Conservation (phyloP, 2,113 vertebrate genomes). For the Anoplopoma fimbria region DNA sequence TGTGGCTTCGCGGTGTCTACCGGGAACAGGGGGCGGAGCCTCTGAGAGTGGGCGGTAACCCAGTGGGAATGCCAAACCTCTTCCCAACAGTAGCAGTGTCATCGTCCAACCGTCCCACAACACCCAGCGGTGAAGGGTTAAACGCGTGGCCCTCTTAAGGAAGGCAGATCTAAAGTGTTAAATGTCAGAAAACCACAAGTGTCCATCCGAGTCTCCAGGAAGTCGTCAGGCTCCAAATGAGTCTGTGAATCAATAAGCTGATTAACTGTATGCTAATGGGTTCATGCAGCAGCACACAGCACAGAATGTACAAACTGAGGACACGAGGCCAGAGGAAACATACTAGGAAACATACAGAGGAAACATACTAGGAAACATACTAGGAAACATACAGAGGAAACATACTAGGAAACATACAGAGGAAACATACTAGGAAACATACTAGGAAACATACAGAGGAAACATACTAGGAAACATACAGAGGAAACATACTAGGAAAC, state of each 20-base stretch:
- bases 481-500: too few relatives aligned
- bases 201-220: slow-evolving; percentile 53
- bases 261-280: slow-evolving; percentile 50
- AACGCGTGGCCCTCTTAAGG: background rate
- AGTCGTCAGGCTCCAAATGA: slow-evolving; percentile 52
- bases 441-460: too few relatives aligned
- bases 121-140: too few relatives aligned
- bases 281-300: slow-evolving; percentile 17
- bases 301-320: background rate
- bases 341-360: background rate
- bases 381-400: background rate
- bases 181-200: slow-evolving; percentile 3
- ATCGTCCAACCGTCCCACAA: too few relatives aligned
- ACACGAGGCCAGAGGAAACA: background rate
- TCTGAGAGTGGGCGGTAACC: background rate
- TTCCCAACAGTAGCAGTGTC: too few relatives aligned
- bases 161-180: background rate
- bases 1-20: background rate
- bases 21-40: slow-evolving; percentile 31
- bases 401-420: background rate
- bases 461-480: background rate
- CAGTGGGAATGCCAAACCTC: background rate
- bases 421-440: too few relatives aligned
- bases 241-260: slow-evolving; percentile 52
- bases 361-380: background rate